These are phyloP conservation scores for Cremastobaeus sp. DNA, from an alignment of 2,888 invertebrate species.

Conservation along the genomic window DNA sequence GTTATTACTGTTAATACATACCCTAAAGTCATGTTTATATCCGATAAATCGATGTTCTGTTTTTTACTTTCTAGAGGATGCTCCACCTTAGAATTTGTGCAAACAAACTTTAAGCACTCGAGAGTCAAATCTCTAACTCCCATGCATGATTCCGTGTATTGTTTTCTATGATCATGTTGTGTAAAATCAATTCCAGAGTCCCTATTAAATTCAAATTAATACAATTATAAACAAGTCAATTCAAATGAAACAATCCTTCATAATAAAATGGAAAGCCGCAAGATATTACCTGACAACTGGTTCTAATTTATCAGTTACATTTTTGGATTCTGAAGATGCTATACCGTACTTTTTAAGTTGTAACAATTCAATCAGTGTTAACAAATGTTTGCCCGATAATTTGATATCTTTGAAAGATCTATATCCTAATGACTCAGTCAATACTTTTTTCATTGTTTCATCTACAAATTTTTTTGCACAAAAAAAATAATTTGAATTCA, in stretches of 20 bases:
- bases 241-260: no score
- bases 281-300: conserved; percentile 10
- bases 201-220: not conserved
- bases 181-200: conserved; percentile 12
- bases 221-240: no score
- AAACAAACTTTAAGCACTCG: conserved; percentile 2
- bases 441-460: not conserved
- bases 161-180: conserved; percentile 8
- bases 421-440: conserved; percentile 20
- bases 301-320: not conserved
- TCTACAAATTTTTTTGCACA: not conserved
- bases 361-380: conserved; percentile 12
- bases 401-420: not conserved
- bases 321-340: not conserved
- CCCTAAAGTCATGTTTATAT: not conserved
- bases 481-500: conserved; percentile 12
- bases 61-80: not conserved
- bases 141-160: not conserved
- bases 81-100: not conserved
- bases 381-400: conserved; percentile 19
- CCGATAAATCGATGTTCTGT: not conserved
- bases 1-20: not conserved
- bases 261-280: no score
- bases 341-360: conserved; percentile 10
- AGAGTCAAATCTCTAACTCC: not conserved